Evolutionary conservation across 2,113 vertebrate species (phyloP).

Genomic region (Hippolais icterina): DNA sequence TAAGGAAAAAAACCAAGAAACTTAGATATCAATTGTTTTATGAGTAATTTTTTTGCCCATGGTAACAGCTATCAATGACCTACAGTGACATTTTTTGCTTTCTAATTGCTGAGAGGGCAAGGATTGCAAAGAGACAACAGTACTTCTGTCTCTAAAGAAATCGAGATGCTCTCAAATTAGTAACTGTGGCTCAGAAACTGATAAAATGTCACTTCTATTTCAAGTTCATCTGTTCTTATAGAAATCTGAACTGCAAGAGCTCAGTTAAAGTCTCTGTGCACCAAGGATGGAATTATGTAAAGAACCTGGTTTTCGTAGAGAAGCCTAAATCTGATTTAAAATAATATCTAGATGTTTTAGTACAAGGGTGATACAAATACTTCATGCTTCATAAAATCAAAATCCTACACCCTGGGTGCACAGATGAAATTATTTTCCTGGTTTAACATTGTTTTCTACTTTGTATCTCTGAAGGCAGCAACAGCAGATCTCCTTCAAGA

Average conservation of each 20-base stretch:
- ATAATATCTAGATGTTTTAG: background rate
- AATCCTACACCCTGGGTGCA: background rate
- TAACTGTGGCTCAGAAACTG: background rate
- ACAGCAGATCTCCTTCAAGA: slow-evolving; percentile 67
- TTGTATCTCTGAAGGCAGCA: slow-evolving; percentile 8
- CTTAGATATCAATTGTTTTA: background rate
- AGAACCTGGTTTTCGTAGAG: background rate
- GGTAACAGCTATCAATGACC: background rate
- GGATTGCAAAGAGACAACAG: background rate
- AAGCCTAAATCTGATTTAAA: background rate
- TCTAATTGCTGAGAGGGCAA: background rate
- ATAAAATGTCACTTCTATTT: background rate
- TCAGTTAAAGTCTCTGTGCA: background rate
- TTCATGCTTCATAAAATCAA: background rate
- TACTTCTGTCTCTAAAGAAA: background rate
- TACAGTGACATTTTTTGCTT: background rate
- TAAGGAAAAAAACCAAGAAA: background rate
- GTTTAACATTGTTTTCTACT: background rate
- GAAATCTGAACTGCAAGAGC: background rate
- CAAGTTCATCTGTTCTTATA: background rate
- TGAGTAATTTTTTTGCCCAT: background rate
- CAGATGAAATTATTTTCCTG: background rate
- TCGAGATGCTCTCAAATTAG: background rate
- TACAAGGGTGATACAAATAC: background rate
- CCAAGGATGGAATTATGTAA: background rate